Evolutionary conservation across 1,140 invertebrate species (phyloP), one percentile per base, ranked within the genome.

Genomic region (Ceratitis capitata): DNA sequence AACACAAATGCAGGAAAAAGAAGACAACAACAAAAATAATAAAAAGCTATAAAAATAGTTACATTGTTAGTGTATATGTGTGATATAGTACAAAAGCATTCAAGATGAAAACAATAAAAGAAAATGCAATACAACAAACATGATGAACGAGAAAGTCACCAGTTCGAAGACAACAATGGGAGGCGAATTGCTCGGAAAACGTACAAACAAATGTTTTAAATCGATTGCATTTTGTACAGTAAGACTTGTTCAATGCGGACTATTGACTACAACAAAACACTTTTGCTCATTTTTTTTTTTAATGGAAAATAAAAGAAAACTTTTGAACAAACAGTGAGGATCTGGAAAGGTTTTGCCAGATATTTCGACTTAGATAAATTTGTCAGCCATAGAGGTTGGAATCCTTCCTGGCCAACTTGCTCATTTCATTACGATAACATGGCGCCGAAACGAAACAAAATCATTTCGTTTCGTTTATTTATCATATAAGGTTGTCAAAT

Each of bases 21-120:
- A 32, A 45, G 32, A 51, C 82, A 83, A 83, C 12, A 32, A 32
- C 47, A 83, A 49, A 51, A 29, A 19, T 14, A 51, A 9, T n/a
- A n/a, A n/a, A n/a, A 9, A 23, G n/a, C 39, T n/a, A 53, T 83
- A 82, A 82, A 78, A 82, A 49, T 14, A 51, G 23, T 51, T 82
- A 51, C 78, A 82, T 49, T 82, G 32, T 69, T 35, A 47, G 16
- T 45, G 16, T 78, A 23, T 45, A 26, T 9, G 69, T n/a, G n/a
- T n/a, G n/a, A n/a, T n/a, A n/a, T n/a, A n/a, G n/a, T n/a, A n/a
- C 39, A 78, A 78, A 42, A 26, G 69, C 69, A 45, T 19, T 42
- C n/a, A 47, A n/a, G n/a, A 35, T 45, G 69, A 23, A 74, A 78
- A 45, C 69, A 45, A 78, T 78, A 78, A 78, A 23, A 26, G 19